Evolutionary conservation across 2,888 invertebrate species (phyloP), one percentile per base, ranked within the genome.

Genomic region (Xanthostigma xanthostigma): DNA sequence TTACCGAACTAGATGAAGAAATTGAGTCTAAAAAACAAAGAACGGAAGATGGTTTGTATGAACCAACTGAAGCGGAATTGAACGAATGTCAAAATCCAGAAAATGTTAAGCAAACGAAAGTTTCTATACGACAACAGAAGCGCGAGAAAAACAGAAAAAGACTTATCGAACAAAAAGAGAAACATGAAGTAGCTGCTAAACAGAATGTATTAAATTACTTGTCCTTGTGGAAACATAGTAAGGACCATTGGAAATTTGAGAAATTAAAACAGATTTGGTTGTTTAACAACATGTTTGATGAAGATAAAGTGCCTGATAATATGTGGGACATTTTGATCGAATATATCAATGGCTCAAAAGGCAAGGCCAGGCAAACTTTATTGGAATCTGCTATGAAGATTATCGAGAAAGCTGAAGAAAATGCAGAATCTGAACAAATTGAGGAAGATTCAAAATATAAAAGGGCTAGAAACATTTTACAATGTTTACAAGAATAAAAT

Each of bases 191-290:
- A 27, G 6, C 27, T 27, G 27, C 27, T 6, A 27, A 27, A 27
- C 27, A 5, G 6, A 27, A 27, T 27, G 27, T 27, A 27, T 27
- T 27, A 27, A 27, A 27, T 27, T 27, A 27, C 27, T 62, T 86
- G 45, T 76, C 76, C 2, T 75, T 79, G 58, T 88, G 88, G 87
- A 81, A 84, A 62, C 71, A 83, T 59, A 72, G 76, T 51, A 73
- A 67, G 53, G 66, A 65, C 41, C 75, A 81, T 56, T 88, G 88
- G 88, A 88, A 85, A 63, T 88, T 88, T 61, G 82, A 82, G 64
- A 88, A 88, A 64, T 64, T 79, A 2, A 76, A 78, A 51, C 88
- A 88, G 67, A 75, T 80, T n/a, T 86, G 84, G 75, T 67, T 88
- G 45, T 78, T 77, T 55, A 79, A 81, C 53, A 74, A 83, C 57